phyloP scores from a whole-genome alignment of 1,140 invertebrate genomes.

The Orussus abietinus region DNA sequence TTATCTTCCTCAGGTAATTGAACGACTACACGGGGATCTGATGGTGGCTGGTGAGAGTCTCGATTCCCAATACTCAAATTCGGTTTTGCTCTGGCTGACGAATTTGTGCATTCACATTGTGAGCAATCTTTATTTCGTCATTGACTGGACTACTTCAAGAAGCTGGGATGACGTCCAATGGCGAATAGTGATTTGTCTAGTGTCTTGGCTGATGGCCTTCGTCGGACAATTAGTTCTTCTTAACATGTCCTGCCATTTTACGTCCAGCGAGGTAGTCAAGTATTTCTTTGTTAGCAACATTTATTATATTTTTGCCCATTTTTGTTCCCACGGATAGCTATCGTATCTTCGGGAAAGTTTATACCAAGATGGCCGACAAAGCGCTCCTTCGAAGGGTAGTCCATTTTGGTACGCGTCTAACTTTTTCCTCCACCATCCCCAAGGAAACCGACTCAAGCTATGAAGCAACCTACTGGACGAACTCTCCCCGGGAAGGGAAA shows the following conservation, averaged over 20 bases:
- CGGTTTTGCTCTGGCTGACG: conserved; percentile 34
- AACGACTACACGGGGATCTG: conserved; percentile 34
- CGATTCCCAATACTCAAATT: conserved; percentile 29
- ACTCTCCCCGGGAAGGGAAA: too few relatives aligned
- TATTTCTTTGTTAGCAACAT: background rate
- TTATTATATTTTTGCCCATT: background rate
- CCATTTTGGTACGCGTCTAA: too few relatives aligned
- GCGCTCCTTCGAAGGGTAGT: too few relatives aligned
- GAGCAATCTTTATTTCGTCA: conserved; percentile 34
- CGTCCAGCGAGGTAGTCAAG: conserved; percentile 29
- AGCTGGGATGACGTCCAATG: background rate
- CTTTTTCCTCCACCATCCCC: too few relatives aligned
- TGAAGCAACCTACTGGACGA: too few relatives aligned
- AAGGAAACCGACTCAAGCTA: too few relatives aligned
- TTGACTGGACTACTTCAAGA: conserved; percentile 11
- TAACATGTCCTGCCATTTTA: conserved; percentile 32
- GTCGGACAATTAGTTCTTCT: conserved; percentile 32
- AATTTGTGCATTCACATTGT: conserved; percentile 37
- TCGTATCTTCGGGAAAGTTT: too few relatives aligned
- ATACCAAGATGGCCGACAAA: too few relatives aligned
- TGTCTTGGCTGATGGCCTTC: conserved; percentile 29
- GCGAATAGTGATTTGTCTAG: conserved; percentile 23
- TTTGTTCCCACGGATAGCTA: too few relatives aligned
- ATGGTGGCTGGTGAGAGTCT: conserved; percentile 32
- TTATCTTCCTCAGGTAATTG: conserved; percentile 30